Conservation (phyloP, 1,140 invertebrate genomes). For the Caerostris extrusa region DNA sequence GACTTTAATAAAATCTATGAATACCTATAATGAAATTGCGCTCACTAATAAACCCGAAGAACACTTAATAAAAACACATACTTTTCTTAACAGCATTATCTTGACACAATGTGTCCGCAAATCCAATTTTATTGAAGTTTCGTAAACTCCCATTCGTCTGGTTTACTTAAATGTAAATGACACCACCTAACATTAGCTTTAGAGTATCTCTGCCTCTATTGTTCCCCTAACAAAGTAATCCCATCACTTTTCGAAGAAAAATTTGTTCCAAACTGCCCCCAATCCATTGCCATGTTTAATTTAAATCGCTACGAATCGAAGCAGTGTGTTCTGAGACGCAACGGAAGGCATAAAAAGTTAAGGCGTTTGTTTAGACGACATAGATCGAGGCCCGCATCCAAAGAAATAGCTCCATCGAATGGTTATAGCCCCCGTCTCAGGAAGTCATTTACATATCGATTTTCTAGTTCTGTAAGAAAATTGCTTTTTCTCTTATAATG, state of each 20-base stretch:
- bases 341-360: background rate
- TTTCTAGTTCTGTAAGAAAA: background rate
- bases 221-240: background rate
- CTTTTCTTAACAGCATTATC: no score
- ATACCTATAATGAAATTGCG: no score
- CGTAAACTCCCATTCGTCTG: background rate
- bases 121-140: no score
- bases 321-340: background rate
- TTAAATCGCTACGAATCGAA: background rate
- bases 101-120: no score
- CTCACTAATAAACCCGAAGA: no score
- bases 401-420: background rate
- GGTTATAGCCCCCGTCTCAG: background rate
- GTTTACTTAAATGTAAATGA: constrained; percentile 9
- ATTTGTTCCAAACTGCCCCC: background rate
- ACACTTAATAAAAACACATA: no score
- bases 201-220: background rate
- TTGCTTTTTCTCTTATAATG: background rate
- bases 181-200: background rate
- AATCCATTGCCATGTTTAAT: background rate
- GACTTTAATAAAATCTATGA: no score
- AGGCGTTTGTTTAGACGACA: background rate
- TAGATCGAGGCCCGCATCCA: background rate
- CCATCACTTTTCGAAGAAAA: background rate
- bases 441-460: constrained; percentile 15